Percentiles rank a stretch among this genome's conserved stretches.
phyloP scores from a whole-genome alignment of 2,888 invertebrate genomes.

The Drosophila pseudotakahashii region DNA sequence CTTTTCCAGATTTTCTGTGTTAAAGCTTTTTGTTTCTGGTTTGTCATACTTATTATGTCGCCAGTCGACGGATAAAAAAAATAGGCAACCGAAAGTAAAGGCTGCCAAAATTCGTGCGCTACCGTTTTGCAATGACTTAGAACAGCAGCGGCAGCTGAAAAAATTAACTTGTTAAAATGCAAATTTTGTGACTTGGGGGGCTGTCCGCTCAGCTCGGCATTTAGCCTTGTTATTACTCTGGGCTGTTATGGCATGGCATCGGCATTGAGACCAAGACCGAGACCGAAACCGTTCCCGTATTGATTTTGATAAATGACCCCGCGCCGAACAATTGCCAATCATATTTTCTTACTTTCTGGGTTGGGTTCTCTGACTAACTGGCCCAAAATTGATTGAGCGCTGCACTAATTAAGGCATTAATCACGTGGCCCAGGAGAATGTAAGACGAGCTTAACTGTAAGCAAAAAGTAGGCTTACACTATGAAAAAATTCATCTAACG shows the following conservation, averaged over 20 bases:
- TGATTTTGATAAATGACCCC: constrained; percentile 77
- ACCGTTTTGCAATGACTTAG: constrained; percentile 75
- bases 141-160: constrained; percentile 54
- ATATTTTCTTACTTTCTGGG: constrained; percentile 42
- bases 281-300: constrained; percentile 51
- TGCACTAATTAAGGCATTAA: constrained; percentile 74
- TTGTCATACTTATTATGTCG: constrained; percentile 78
- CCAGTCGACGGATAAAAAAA: constrained; percentile 75
- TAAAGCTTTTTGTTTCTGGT: constrained; percentile 46
- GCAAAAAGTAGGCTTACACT: constrained; percentile 15
- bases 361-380: constrained; percentile 56
- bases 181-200: constrained; percentile 67
- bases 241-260: constrained; percentile 54
- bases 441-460: constrained; percentile 17
- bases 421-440: constrained; percentile 36
- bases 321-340: constrained; percentile 61
- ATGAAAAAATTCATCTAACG: neutral
- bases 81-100: constrained; percentile 74
- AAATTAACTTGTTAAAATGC: constrained; percentile 82
- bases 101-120: constrained; percentile 75
- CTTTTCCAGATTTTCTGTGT: constrained; percentile 23
- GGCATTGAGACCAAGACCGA: constrained; percentile 61
- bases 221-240: constrained; percentile 51
- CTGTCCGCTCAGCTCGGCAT: constrained; percentile 52
- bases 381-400: constrained; percentile 57